A percentile compares a stretch with the other conserved stretches of the same genome.
These are phyloP conservation scores for Mylabris phalerata DNA, from an alignment of 1,140 invertebrate genomes.

Conservation along the genomic window DNA sequence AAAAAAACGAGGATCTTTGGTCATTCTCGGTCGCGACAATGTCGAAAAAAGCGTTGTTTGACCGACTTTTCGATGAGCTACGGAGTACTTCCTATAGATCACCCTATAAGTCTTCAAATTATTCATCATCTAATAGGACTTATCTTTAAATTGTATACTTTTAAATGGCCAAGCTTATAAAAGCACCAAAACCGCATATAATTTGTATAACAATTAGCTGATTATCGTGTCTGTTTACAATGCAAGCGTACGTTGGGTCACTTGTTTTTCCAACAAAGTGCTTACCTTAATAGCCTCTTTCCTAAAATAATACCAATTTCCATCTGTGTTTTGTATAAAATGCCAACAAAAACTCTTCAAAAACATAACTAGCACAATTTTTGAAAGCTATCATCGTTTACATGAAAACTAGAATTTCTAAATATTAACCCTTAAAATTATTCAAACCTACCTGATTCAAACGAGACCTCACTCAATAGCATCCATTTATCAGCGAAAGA, in stretches of 20 bases:
- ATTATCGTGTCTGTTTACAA: conserved; percentile 12
- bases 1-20: too few relatives aligned
- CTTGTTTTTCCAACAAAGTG: conserved; percentile 26
- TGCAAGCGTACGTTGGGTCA: conserved; percentile 5
- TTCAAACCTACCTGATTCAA: conserved; percentile 62
- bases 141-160: too few relatives aligned
- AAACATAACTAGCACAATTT: background rate
- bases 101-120: too few relatives aligned
- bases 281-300: conserved; percentile 21
- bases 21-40: too few relatives aligned
- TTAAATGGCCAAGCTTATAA: background rate
- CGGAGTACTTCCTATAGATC: too few relatives aligned
- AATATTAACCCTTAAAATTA: background rate
- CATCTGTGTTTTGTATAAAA: background rate
- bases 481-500: conserved; percentile 81
- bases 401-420: background rate
- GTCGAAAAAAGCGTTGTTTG: too few relatives aligned
- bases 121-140: too few relatives aligned
- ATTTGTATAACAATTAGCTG: conserved; percentile 16
- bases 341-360: too few relatives aligned
- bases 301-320: conserved; percentile 22
- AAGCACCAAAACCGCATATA: background rate
- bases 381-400: background rate
- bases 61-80: too few relatives aligned
- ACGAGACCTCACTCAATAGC: conserved; percentile 79